Evolutionary conservation across 2,888 invertebrate species (phyloP).

Genomic region (Melieria omissa): DNA sequence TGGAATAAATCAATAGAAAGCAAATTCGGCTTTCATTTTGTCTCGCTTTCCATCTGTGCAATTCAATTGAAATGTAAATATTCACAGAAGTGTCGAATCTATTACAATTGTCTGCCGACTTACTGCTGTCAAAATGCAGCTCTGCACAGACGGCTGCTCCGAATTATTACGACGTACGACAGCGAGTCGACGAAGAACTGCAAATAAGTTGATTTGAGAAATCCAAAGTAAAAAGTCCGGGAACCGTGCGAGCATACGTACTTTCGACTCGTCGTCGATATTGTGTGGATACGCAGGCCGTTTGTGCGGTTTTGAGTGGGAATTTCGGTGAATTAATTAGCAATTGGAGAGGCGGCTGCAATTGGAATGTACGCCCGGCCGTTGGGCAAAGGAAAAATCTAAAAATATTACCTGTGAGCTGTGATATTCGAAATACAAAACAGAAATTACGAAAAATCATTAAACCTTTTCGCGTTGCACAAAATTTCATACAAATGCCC

Average conservation of each 20-base stretch:
- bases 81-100: too few species aligned
- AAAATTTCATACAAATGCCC: constrained; percentile 49
- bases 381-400: constrained; percentile 25
- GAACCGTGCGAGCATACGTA: constrained; percentile 42
- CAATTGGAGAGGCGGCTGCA: constrained; percentile 7
- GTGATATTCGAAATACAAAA: constrained; percentile 32
- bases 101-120: too few species aligned
- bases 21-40: too few species aligned
- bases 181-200: constrained; percentile 37
- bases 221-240: constrained; percentile 51
- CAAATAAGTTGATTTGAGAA: constrained; percentile 44
- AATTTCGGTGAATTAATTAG: constrained; percentile 34
- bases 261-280: constrained; percentile 37
- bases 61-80: too few species aligned
- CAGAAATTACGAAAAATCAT: constrained; percentile 45
- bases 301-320: constrained; percentile 32
- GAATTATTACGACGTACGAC: constrained; percentile 32
- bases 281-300: constrained; percentile 30
- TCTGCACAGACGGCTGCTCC: constrained; percentile 25
- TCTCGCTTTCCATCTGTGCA: too few species aligned
- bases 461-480: constrained; percentile 54
- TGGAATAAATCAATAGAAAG: too few species aligned
- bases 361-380: neutral
- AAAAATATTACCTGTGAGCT: constrained; percentile 29
- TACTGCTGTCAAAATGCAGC: constrained; percentile 34